Conservation (phyloP, 2,888 invertebrate species). For the Oegoconia quadripuncta region DNA sequence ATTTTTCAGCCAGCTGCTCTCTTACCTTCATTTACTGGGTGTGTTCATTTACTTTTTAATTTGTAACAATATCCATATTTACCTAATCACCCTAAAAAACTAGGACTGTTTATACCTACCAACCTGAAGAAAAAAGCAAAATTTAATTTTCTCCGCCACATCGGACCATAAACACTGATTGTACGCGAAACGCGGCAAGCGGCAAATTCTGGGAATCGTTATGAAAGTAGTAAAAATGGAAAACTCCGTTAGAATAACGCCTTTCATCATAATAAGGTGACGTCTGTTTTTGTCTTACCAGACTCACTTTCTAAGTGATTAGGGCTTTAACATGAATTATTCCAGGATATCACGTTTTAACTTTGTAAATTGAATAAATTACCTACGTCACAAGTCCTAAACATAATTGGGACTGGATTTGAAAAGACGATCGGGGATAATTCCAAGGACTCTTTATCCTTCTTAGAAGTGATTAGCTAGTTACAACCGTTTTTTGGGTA, state of each 20-base stretch:
- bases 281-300: slow-evolving; percentile 20
- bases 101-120: too few species aligned
- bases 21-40: too few species aligned
- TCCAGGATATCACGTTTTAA: neutral
- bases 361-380: neutral
- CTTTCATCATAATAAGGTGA: slow-evolving; percentile 30
- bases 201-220: slow-evolving; percentile 29
- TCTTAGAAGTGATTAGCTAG: too few species aligned
- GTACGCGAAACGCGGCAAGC: slow-evolving; percentile 25
- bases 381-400: too few species aligned
- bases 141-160: slow-evolving; percentile 30
- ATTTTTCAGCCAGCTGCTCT: too few species aligned
- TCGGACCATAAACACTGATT: slow-evolving; percentile 35
- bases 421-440: too few species aligned
- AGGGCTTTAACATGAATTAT: slow-evolving; percentile 3
- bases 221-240: slow-evolving; percentile 30
- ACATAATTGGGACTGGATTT: too few species aligned
- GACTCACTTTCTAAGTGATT: slow-evolving; percentile 10
- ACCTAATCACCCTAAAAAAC: too few species aligned
- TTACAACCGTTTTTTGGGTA: too few species aligned
- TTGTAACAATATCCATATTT: too few species aligned
- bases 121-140: slow-evolving; percentile 10
- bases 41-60: too few species aligned
- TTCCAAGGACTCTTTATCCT: too few species aligned
- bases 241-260: slow-evolving; percentile 27